phyloP scores from a whole-genome alignment of 2,888 invertebrate species.

The Limnephilus marmoratus region DNA sequence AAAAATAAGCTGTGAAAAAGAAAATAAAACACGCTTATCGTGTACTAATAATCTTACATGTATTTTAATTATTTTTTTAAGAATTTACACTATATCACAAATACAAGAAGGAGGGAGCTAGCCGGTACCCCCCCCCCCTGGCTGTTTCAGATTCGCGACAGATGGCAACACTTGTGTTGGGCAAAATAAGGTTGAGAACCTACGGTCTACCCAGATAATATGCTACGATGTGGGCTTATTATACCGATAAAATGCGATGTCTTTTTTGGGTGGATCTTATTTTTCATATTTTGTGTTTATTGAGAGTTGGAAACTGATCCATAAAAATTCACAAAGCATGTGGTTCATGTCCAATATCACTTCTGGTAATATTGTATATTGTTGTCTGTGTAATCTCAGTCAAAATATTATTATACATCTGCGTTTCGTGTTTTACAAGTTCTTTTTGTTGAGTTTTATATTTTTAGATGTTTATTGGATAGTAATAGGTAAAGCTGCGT shows the following conservation, averaged over 20 bases:
- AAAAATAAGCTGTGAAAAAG: too few relatives aligned
- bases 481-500: background rate
- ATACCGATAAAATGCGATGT: constrained; percentile 8
- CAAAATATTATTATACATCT: background rate
- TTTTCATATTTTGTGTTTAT: constrained; percentile 9
- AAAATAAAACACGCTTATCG: too few relatives aligned
- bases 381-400: background rate
- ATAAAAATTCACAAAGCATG: constrained; percentile 24
- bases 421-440: background rate
- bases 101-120: too few relatives aligned
- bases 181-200: too few relatives aligned
- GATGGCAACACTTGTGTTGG: too few relatives aligned
- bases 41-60: too few relatives aligned
- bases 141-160: too few relatives aligned
- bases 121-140: too few relatives aligned
- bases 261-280: background rate
- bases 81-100: too few relatives aligned
- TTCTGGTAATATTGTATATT: background rate
- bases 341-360: background rate
- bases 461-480: background rate
- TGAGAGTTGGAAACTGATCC: background rate
- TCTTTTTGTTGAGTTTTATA: background rate
- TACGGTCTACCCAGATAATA: background rate
- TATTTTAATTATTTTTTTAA: too few relatives aligned
- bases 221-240: background rate